Percentiles rank a stretch among this genome's conserved stretches.
Conservation (phyloP, 2,797 vertebrate species). For the Lagodon rhomboides region DNA sequence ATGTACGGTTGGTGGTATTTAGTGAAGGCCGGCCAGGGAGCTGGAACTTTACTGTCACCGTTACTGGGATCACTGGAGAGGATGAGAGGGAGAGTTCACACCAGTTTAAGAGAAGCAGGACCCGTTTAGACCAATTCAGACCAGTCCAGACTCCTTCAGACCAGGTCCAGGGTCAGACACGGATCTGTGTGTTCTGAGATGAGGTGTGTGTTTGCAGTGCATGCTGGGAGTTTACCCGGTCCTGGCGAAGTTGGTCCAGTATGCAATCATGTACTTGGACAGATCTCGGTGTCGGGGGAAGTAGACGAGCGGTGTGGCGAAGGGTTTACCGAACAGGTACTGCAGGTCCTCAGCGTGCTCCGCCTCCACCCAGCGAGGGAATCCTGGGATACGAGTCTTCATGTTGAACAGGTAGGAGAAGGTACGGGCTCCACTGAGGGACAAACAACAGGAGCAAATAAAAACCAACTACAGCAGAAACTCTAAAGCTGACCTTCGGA, state of each 20-base stretch:
- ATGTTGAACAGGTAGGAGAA: constrained; percentile 90
- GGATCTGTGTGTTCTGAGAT: too few species aligned
- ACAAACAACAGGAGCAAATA: constrained; percentile 13
- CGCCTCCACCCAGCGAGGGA: constrained; percentile 89
- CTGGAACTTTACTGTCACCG: constrained; percentile 83
- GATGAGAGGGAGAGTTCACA: neutral
- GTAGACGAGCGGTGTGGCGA: constrained; percentile 84
- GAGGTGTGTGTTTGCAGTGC: constrained; percentile 13
- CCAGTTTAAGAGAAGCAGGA: neutral
- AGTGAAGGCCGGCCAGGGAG: constrained; percentile 84
- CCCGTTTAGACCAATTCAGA: neutral
- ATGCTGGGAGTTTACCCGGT: constrained; percentile 84
- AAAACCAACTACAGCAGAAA: too few species aligned
- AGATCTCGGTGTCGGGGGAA: constrained; percentile 85
- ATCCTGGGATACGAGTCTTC: constrained; percentile 86
- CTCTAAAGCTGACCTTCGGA: too few species aligned
- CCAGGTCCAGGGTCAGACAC: neutral
- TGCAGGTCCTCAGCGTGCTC: constrained; percentile 92
- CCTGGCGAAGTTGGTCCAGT: constrained; percentile 93
- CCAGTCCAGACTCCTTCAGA: neutral
- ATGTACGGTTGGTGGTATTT: constrained; percentile 72
- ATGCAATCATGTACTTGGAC: constrained; percentile 88
- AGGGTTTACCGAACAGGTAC: constrained; percentile 92
- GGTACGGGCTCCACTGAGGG: constrained; percentile 82
- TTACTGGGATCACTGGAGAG: constrained; percentile 86